Evolutionary conservation across 2,797 vertebrate species (phyloP).

Genomic region (Lophotriccus pileatus): DNA sequence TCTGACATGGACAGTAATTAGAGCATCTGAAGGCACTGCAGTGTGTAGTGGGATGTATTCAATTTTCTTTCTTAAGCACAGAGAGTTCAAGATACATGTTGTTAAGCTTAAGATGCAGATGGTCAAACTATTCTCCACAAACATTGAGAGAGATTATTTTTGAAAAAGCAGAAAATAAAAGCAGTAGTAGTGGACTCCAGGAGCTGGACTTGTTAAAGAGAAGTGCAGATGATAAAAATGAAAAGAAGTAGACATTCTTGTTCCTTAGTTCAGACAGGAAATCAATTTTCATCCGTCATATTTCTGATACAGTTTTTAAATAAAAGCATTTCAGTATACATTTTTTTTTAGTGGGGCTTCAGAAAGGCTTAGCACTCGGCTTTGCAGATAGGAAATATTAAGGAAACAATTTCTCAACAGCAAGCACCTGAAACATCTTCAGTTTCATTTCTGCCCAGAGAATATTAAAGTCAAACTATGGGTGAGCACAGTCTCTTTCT

Average conservation of each 20-base stretch:
- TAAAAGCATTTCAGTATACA: background rate
- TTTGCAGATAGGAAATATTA: background rate
- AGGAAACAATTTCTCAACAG: background rate
- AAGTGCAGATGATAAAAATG: background rate
- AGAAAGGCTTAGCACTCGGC: background rate
- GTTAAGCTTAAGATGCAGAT: background rate
- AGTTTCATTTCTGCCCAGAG: background rate
- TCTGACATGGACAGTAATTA: background rate
- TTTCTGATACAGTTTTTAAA: background rate
- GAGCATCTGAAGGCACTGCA: background rate
- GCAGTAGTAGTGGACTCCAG: background rate
- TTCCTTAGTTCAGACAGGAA: background rate
- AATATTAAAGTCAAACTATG: background rate
- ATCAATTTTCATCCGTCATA: background rate
- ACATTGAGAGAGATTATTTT: background rate
- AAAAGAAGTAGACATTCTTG: background rate
- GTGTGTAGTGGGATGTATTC: rapidly evolving
- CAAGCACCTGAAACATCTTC: background rate
- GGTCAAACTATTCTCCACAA: background rate
- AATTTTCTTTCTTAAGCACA: background rate
- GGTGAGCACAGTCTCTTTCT: background rate
- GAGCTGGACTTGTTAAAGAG: background rate
- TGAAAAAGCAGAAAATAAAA: background rate
- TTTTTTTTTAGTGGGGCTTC: background rate
- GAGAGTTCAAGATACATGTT: background rate